Evolutionary conservation across 1,140 invertebrate genomes (phyloP).

Genomic region (Hyposmocoma kahamanoa): DNA sequence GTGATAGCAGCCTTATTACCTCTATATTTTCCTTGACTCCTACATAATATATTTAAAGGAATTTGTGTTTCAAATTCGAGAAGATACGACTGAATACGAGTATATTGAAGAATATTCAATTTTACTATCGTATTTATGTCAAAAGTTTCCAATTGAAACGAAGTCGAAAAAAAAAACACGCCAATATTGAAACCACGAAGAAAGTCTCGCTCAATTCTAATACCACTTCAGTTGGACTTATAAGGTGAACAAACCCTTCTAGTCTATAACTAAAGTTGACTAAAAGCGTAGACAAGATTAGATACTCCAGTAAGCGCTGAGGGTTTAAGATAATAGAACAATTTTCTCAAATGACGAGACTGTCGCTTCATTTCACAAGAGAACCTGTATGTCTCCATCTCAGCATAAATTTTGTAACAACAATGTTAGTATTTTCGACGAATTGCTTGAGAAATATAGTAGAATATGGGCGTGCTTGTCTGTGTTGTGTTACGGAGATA

Average conservation of each 20-base stretch:
- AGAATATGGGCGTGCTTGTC: conserved; percentile 33
- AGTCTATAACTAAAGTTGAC: too few relatives aligned
- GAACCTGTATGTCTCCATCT: background rate
- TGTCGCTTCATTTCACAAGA: background rate
- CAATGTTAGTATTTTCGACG: conserved; percentile 22
- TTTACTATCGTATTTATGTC: too few relatives aligned
- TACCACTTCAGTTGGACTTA: too few relatives aligned
- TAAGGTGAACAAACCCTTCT: background rate
- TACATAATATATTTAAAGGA: too few relatives aligned
- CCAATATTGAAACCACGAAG: too few relatives aligned
- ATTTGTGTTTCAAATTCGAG: too few relatives aligned
- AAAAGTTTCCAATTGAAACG: too few relatives aligned
- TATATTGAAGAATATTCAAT: too few relatives aligned
- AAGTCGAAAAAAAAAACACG: too few relatives aligned
- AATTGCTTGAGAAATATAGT: conserved; percentile 20
- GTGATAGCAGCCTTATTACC: background rate
- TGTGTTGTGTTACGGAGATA: conserved; percentile 9
- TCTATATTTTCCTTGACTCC: too few relatives aligned
- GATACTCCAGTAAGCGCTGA: background rate
- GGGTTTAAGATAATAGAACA: background rate
- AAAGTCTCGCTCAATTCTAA: too few relatives aligned
- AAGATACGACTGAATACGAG: too few relatives aligned
- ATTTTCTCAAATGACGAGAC: conserved; percentile 1
- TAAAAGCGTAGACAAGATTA: background rate
- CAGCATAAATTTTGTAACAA: conserved; percentile 16